phyloP scores from a whole-genome alignment of 1,140 invertebrate species.

The Sarcophaga peregrina region DNA sequence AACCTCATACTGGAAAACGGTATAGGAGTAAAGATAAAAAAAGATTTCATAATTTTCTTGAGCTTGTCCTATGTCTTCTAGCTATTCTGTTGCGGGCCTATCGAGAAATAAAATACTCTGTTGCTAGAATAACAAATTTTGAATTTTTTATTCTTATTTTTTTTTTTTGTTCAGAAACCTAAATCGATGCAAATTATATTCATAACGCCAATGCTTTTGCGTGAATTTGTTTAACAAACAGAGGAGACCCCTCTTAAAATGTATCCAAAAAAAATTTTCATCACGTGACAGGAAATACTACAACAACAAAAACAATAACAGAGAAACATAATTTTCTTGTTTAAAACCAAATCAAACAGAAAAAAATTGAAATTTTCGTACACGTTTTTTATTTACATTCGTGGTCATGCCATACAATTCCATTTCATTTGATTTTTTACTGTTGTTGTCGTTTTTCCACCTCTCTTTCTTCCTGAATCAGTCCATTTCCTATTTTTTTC shows the following conservation, averaged over 20 bases:
- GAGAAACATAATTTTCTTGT: background rate
- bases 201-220: background rate
- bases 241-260: background rate
- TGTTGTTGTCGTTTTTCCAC: background rate
- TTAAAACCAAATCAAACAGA: background rate
- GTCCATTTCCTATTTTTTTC: too few species aligned
- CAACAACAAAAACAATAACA: slow-evolving; percentile 32
- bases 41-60: too few species aligned
- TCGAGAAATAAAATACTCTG: too few species aligned
- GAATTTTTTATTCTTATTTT: background rate
- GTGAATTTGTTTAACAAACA: background rate
- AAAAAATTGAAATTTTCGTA: background rate
- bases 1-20: too few species aligned
- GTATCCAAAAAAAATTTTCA: background rate
- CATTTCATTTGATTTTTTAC: background rate
- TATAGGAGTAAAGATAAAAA: too few species aligned
- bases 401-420: background rate
- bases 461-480: background rate
- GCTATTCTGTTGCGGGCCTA: too few species aligned
- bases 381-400: slow-evolving; percentile 14
- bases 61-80: too few species aligned
- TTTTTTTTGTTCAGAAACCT: background rate
- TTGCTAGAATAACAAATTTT: too few species aligned
- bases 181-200: slow-evolving; percentile 39
- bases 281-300: slow-evolving; percentile 38